phyloP scores from a whole-genome alignment of 2,797 vertebrate species.

The Sphaeramia orbicularis region DNA sequence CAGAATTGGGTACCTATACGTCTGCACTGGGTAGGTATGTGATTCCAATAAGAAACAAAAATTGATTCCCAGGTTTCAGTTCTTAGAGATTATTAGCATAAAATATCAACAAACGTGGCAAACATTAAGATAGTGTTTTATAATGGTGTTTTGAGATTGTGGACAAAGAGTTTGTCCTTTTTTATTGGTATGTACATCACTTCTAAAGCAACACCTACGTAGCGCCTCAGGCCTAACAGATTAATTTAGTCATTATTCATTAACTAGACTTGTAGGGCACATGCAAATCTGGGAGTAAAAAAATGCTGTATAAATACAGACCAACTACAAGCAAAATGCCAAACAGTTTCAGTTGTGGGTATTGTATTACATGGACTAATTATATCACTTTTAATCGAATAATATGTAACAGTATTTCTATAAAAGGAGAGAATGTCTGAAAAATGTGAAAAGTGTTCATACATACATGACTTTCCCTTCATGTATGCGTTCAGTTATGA shows the following conservation, averaged over 20 bases:
- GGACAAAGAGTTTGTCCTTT: not conserved
- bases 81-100: slow-evolving; percentile 17
- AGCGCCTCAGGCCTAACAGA: not conserved
- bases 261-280: not conserved
- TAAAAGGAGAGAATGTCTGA: no score
- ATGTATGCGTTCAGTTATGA: slow-evolving; percentile 11
- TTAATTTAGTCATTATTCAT: slow-evolving; percentile 2
- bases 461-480: slow-evolving; percentile 16
- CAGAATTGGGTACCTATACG: not conserved
- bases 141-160: not conserved
- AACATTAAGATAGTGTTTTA: not conserved
- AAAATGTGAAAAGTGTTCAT: not conserved
- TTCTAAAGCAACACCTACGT: not conserved
- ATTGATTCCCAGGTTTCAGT: slow-evolving; percentile 9
- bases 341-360: not conserved
- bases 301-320: not conserved
- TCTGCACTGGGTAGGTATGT: not conserved
- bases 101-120: not conserved
- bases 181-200: not conserved
- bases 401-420: not conserved
- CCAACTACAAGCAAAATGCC: not conserved
- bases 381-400: not conserved
- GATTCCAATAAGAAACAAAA: slow-evolving; percentile 11
- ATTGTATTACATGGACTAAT: no score
- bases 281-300: not conserved